Percentiles rank a stretch among this genome's conserved stretches.
Conservation (phyloP, 2,797 vertebrate genomes). For the Masticophis lateralis region DNA sequence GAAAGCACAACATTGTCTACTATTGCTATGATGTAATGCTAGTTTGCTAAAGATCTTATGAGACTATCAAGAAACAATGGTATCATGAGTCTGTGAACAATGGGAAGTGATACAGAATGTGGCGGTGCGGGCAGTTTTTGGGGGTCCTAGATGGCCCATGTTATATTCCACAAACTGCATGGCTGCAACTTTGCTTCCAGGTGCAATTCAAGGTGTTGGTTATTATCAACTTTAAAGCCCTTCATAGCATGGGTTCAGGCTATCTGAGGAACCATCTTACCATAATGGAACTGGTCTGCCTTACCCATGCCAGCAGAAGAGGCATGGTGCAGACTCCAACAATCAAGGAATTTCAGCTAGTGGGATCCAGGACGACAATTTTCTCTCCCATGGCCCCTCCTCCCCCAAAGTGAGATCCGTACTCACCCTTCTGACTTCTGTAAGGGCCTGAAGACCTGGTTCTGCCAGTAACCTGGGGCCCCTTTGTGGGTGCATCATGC, state of each 20-base stretch:
- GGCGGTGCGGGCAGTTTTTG: background rate
- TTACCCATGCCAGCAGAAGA: background rate
- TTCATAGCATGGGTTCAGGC: too few species aligned
- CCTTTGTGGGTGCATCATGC: background rate
- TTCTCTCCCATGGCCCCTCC: background rate
- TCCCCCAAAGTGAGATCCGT: background rate
- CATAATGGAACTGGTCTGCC: background rate
- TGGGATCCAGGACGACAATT: background rate
- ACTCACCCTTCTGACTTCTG: background rate
- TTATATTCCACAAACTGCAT: background rate
- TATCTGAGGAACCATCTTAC: background rate
- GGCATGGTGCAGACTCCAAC: background rate
- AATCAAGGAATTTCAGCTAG: background rate
- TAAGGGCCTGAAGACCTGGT: background rate
- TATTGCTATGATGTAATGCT: background rate
- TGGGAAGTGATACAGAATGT: background rate
- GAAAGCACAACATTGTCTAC: background rate
- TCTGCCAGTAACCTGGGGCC: background rate
- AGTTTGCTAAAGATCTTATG: background rate
- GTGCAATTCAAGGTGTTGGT: background rate
- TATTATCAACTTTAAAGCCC: background rate
- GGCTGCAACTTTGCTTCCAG: background rate
- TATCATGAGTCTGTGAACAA: background rate
- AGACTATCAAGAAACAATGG: background rate
- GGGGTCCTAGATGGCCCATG: background rate